These are phyloP conservation scores for Lepidocyrtoides sp. DNA, from an alignment of 2,888 invertebrate species.

Conservation along the genomic window DNA sequence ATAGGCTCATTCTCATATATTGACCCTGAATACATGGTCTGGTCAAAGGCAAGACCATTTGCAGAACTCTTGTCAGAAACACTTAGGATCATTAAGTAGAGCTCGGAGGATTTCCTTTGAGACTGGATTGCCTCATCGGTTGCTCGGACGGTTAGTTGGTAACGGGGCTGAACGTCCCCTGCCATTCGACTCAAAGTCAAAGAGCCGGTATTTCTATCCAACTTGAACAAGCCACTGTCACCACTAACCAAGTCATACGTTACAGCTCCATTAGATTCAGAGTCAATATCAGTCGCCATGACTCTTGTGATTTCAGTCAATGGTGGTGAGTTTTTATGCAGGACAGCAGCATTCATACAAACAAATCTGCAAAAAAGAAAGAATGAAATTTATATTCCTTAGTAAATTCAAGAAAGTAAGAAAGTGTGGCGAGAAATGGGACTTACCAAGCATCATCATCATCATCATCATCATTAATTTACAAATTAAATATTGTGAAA, in stretches of 20 bases:
- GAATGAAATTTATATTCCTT: background rate
- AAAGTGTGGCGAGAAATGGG: background rate
- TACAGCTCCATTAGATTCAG: conserved; percentile 96
- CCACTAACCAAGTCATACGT: conserved; percentile 95
- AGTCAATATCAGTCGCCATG: conserved; percentile 95
- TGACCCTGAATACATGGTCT: conserved; percentile 90
- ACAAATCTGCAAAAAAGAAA: conserved; percentile 88
- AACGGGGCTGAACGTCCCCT: conserved; percentile 90
- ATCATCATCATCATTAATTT: conserved; percentile 40
- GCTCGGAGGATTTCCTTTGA: conserved; percentile 95
- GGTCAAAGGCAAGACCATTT: conserved; percentile 88
- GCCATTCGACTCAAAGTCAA: conserved; percentile 90
- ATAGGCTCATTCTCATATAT: conserved; percentile 96
- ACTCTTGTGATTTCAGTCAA: conserved; percentile 92
- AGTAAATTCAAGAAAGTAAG: background rate
- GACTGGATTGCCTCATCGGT: conserved; percentile 97
- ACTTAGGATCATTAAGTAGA: conserved; percentile 93
- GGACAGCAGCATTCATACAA: conserved; percentile 96
- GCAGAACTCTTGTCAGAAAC: conserved; percentile 88
- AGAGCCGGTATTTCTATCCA: conserved; percentile 94
- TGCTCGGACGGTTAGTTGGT: conserved; percentile 94
- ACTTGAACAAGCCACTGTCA: conserved; percentile 90
- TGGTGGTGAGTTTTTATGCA: conserved; percentile 88
- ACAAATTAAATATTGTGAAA: conserved; percentile 19
- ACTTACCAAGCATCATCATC: background rate